Base-by-base conservation (phyloP, 2,113 vertebrate species). In the Arenaria interpres region DNA sequence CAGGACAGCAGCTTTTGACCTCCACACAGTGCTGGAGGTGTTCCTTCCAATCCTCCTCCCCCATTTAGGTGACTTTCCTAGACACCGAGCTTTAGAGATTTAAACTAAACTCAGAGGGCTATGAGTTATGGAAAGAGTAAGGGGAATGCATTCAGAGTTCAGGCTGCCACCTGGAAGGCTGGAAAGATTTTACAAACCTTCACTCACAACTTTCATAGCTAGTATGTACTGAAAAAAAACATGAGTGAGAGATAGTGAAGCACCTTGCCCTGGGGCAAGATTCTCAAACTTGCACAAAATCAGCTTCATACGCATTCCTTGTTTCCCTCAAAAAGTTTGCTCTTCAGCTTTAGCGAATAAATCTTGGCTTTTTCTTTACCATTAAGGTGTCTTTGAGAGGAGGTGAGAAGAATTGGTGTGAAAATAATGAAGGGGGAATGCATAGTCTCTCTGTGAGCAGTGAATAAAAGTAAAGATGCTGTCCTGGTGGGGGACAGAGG, bases 261-360 rank as follows among this genome's bases (percentile, higher is more conserved):
- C 23, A 63, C 14, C 28, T 37, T 53, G 25, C 56, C 28, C 21
- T 51, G 41, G 53, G 16, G 10, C 11, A 81, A 81, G 24, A 43
- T 33, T 54, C 35, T 50, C 32, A 74, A 50, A n/a, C 17, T 54
- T 89, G 24, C 37, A 54, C 45, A 89, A 74, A 74, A 85, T 15
- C 37, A 87, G 15, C 10, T 81, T 37, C 15, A 7, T 56, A 46
- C 6, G 7, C 4, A 53, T 8, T 66, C 6, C 46, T 53, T 64
- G 69, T 73, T 25, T 3, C 2, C 7, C 5, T 3, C 0, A 6
- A 51, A 73, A 60, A n/a, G 4, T 32, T 84, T 84, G 4, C 6
- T 9, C 2, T 87, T 87, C 68, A 23, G 4, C 46, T 93, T 35
- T 85, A 12, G 12, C 45, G 68, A 78, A 50, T n/a, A 81, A 67